phyloP scores from a whole-genome alignment of 2,113 vertebrate genomes.

The Asarcornis scutulata region DNA sequence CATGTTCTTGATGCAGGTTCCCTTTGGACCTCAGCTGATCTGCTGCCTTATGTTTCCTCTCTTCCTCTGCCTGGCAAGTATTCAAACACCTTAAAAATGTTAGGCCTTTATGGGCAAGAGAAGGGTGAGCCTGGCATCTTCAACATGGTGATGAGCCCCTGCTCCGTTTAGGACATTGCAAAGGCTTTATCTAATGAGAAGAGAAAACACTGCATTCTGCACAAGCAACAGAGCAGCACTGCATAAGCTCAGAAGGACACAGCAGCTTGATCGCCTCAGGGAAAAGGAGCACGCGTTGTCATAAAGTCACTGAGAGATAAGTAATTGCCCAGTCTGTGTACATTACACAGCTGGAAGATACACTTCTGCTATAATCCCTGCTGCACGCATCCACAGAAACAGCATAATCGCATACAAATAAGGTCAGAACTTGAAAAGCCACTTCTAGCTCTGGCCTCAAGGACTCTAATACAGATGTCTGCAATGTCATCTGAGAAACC shows the following conservation, averaged over 20 bases:
- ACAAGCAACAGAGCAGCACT: not conserved
- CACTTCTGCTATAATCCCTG: not conserved
- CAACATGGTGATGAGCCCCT: not conserved
- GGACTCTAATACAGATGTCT: not conserved
- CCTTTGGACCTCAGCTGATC: not conserved
- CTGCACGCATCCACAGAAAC: not conserved
- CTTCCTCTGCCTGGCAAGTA: not conserved
- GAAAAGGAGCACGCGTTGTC: conserved; percentile 21
- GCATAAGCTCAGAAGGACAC: conserved; percentile 19
- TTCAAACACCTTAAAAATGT: not conserved
- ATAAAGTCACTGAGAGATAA: conserved; percentile 44
- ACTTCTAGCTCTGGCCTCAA: conserved; percentile 7
- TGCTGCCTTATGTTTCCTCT: not conserved
- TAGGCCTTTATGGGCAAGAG: not conserved
- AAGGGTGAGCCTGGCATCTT: not conserved
- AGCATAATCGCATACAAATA: not conserved
- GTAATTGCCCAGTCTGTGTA: conserved; percentile 42
- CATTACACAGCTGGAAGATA: conserved; percentile 56
- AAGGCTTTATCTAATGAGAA: not conserved
- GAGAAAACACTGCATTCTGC: not conserved
- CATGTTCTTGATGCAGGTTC: not conserved
- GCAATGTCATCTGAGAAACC: conserved; percentile 14
- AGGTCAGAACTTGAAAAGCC: not conserved
- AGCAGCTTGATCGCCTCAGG: conserved; percentile 51
- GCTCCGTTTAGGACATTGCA: not conserved